These are phyloP conservation scores for Nothoprocta perdicaria DNA, from an alignment of 2,113 vertebrate genomes.

Conservation along the genomic window DNA sequence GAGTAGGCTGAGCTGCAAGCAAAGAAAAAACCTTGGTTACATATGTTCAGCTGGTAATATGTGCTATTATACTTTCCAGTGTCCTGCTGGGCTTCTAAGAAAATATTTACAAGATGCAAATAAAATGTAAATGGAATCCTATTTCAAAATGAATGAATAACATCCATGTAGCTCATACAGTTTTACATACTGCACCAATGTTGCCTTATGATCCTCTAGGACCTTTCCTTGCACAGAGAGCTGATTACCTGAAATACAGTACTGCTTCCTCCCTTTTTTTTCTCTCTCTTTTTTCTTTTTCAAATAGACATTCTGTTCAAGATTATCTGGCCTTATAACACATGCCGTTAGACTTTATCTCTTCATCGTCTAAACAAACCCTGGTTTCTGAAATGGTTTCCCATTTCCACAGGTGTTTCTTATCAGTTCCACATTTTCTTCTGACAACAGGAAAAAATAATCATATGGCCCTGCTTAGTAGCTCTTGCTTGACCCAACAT, in stretches of 20 bases:
- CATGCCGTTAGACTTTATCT: conserved; percentile 58
- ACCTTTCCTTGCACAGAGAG: conserved; percentile 66
- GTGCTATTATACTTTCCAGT: conserved; percentile 20
- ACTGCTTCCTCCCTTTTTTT: neutral
- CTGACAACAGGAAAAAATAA: conserved; percentile 10
- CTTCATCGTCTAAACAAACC: conserved; percentile 34
- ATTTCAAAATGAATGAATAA: conserved; percentile 31
- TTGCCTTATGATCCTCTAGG: conserved; percentile 84
- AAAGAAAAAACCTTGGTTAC: conserved; percentile 38
- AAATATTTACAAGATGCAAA: conserved; percentile 62
- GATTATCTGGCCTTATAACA: conserved; percentile 25
- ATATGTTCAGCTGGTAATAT: conserved; percentile 46
- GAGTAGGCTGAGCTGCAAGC: conserved; percentile 25
- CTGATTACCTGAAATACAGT: conserved; percentile 23
- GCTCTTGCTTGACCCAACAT: conserved; percentile 39
- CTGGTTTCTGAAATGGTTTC: conserved; percentile 38
- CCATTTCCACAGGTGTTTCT: conserved; percentile 53
- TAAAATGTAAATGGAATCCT: conserved; percentile 2
- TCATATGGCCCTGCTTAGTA: conserved; percentile 35
- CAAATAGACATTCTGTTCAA: neutral
- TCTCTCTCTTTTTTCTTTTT: neutral
- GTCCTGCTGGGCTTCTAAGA: conserved; percentile 44
- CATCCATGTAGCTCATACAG: neutral
- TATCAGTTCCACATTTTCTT: conserved; percentile 54
- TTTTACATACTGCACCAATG: conserved; percentile 73